Conservation (phyloP, 1,140 invertebrate genomes). For the Euura saliciscinereae region DNA sequence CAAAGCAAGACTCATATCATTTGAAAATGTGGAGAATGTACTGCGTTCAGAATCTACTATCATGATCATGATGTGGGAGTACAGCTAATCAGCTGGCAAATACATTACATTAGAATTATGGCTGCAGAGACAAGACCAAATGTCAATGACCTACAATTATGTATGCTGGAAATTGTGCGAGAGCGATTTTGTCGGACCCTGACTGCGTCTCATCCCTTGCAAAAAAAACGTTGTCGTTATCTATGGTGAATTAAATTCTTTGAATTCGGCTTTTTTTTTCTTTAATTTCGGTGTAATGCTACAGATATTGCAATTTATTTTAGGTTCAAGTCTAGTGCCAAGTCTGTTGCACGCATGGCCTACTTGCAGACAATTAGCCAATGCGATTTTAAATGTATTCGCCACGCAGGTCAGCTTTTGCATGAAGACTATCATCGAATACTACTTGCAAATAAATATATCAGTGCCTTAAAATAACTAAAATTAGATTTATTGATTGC, state of each 20-base stretch:
- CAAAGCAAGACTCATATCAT: too few relatives aligned
- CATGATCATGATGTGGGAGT: too few relatives aligned
- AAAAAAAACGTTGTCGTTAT: too few relatives aligned
- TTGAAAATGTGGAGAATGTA: too few relatives aligned
- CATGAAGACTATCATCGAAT: not conserved
- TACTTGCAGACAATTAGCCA: not conserved
- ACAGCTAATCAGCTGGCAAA: too few relatives aligned
- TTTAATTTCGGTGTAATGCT: not conserved
- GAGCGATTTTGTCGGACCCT: too few relatives aligned
- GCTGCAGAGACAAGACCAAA: not conserved
- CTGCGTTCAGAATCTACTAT: too few relatives aligned
- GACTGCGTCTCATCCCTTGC: too few relatives aligned
- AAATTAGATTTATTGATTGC: constrained; percentile 7
- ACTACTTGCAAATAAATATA: not conserved
- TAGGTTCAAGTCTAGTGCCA: not conserved
- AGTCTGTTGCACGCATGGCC: not conserved
- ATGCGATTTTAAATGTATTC: not conserved
- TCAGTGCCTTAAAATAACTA: not conserved
- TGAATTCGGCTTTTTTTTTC: not conserved
- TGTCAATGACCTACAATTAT: not conserved
- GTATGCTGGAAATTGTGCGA: too few relatives aligned
- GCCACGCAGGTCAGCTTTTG: not conserved
- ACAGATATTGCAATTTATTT: not conserved
- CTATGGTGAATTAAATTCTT: too few relatives aligned
- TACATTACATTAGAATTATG: not conserved